Base-by-base conservation (phyloP, 53 echinoderm and acorn worm species). In the Pentamera pediparva region DNA sequence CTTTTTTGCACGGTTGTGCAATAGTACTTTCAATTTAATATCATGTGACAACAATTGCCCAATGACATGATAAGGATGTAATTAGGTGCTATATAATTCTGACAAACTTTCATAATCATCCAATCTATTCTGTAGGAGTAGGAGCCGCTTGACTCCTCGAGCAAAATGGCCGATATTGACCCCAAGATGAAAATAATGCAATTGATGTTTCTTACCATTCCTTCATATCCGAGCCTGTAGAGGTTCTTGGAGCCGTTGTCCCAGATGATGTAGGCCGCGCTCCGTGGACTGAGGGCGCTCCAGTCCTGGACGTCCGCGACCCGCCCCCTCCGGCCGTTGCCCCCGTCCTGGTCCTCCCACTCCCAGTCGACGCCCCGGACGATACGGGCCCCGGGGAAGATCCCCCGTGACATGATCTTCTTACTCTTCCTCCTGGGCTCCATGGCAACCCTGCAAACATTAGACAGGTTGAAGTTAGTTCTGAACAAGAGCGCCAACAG, bases 341-440 rank as follows among this genome's bases (percentile, higher is more conserved):
- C 98, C 12, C 98, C 98, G 79, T 96, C 98, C 48, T 96, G 98
- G 51, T 96, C 98, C 63, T 96, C 98, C 98, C 98, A 96, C 75
- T 96, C 90, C 98, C 98, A 96, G 65, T 96, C 98, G 2, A 96
- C 98, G 3, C 98, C 98, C 35, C 98, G 79, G 7, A 96, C 98
- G 35, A 96, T 91, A 27, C 98, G 63, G 35, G 98, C 88, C 33
- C 98, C 98, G 1, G 98, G 91, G 43, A 90, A 96, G 77, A 96
- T 96, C 2, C 98, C 98, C 8, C 98, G 75, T 0, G 98, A 91
- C 88, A 87, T 91, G 30, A 96, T 91, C 84, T 96, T 96, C 45
- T 96, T 96, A 75, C 98, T 96, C 59, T 96, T 96, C 17, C 98
- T 85, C 12, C 98, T 65, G 18, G 98, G 98, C 76, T 96, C 98